Evolutionary conservation across 2,888 invertebrate species (phyloP).

Genomic region (Heteromyza rotundicornis): DNA sequence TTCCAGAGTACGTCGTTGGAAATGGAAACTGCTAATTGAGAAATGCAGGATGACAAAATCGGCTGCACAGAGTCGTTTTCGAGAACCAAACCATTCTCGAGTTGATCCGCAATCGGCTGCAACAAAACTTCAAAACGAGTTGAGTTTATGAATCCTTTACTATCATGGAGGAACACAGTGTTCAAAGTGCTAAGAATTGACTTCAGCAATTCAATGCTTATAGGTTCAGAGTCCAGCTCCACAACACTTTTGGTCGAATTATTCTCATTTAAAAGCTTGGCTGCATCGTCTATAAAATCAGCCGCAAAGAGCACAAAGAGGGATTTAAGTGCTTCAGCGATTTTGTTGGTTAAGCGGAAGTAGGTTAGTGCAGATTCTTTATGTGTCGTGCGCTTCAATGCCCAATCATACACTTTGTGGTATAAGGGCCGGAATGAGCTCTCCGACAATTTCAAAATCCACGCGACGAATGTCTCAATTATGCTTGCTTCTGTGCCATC

Average conservation of each 20-base stretch:
- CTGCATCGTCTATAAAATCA: constrained; percentile 79
- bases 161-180: constrained; percentile 82
- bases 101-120: constrained; percentile 87
- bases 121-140: constrained; percentile 84
- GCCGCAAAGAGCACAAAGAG: constrained; percentile 90
- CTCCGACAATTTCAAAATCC: constrained; percentile 89
- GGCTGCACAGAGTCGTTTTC: constrained; percentile 65
- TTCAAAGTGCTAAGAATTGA: constrained; percentile 78
- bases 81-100: constrained; percentile 75
- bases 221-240: constrained; percentile 64
- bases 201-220: constrained; percentile 62
- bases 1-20: constrained; percentile 90
- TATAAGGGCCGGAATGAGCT: constrained; percentile 87
- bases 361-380: constrained; percentile 70
- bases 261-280: constrained; percentile 73
- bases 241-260: constrained; percentile 66
- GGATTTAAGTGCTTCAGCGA: constrained; percentile 83
- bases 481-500: constrained; percentile 75
- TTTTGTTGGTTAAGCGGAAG: constrained; percentile 73
- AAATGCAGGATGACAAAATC: constrained; percentile 78
- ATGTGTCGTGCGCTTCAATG: constrained; percentile 64
- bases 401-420: constrained; percentile 88
- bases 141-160: constrained; percentile 81
- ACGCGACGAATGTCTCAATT: constrained; percentile 76
- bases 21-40: constrained; percentile 81